Evolutionary conservation across 2,888 invertebrate species (phyloP).

Genomic region (Drosophila eohydei): DNA sequence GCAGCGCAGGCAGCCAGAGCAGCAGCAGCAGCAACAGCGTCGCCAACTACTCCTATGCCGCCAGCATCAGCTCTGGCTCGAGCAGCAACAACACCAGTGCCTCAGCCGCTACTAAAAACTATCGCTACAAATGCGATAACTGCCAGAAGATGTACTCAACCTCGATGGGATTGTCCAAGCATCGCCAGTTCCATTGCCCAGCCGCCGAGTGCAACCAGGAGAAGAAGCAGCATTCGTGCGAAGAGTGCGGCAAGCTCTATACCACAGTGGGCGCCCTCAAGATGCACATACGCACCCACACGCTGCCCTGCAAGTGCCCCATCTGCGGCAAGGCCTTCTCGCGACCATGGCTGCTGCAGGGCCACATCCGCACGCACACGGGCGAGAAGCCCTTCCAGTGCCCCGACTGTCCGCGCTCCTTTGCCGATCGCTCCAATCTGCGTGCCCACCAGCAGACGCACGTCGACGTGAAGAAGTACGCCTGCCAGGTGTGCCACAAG

Average conservation of each 20-base stretch:
- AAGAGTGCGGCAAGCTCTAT: constrained; percentile 84
- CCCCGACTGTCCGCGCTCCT: constrained; percentile 83
- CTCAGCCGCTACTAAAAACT: constrained; percentile 63
- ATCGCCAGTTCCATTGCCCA: constrained; percentile 97
- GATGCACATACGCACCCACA: constrained; percentile 85
- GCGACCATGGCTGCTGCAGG: constrained; percentile 84
- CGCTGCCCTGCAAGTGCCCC: constrained; percentile 84
- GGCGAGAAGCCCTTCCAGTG: constrained; percentile 85
- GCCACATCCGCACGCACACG: constrained; percentile 84
- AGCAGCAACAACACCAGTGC: constrained; percentile 6
- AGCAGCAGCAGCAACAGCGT: constrained; percentile 30
- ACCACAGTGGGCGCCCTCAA: constrained; percentile 84
- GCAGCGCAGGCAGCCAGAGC: constrained; percentile 37
- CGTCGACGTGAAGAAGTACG: constrained; percentile 84
- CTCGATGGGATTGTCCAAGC: constrained; percentile 96
- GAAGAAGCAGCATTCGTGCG: constrained; percentile 89
- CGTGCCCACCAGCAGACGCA: constrained; percentile 84
- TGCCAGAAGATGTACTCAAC: constrained; percentile 98
- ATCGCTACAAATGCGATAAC: constrained; percentile 94
- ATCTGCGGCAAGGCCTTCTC: constrained; percentile 85
- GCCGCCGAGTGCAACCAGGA: constrained; percentile 92
- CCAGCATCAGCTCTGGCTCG: constrained; percentile 18
- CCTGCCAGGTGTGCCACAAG: constrained; percentile 82
- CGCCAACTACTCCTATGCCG: constrained; percentile 40
- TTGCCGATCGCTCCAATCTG: constrained; percentile 85